Evolutionary conservation across 2,888 invertebrate species (phyloP).

Genomic region (Lithodes maja): DNA sequence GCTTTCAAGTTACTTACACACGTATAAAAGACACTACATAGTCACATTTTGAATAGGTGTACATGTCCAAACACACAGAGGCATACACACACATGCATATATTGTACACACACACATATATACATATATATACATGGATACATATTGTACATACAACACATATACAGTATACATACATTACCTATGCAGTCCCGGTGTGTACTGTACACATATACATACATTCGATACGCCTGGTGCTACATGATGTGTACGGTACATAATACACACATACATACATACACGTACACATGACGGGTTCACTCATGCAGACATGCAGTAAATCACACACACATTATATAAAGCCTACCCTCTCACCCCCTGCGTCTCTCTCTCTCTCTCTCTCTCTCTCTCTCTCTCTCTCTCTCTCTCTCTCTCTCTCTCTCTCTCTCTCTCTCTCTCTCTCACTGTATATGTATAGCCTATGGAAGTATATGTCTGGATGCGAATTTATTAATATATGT

Average conservation of each 20-base stretch:
- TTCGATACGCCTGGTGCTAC: neutral
- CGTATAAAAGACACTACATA: neutral
- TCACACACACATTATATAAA: neutral
- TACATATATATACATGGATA: neutral
- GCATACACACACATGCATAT: neutral
- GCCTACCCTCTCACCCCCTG: too few species aligned
- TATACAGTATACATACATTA: too few species aligned
- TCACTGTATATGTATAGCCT: too few species aligned
- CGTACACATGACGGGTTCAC: neutral
- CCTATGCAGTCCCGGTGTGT: too few species aligned
- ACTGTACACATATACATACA: too few species aligned
- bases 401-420: too few species aligned
- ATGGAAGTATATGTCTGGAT: too few species aligned
- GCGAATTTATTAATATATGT: too few species aligned
- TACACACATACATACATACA: neutral
- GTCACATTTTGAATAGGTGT: neutral
- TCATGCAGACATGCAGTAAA: neutral
- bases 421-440: too few species aligned
- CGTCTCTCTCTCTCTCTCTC: too few species aligned
- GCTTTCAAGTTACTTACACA: neutral
- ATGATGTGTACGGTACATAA: neutral
- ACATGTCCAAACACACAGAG: neutral
- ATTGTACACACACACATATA: neutral
- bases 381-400: too few species aligned
- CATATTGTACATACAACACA: neutral